Conservation (phyloP, 2,888 invertebrate genomes). For the Iphiclides podalirius region DNA sequence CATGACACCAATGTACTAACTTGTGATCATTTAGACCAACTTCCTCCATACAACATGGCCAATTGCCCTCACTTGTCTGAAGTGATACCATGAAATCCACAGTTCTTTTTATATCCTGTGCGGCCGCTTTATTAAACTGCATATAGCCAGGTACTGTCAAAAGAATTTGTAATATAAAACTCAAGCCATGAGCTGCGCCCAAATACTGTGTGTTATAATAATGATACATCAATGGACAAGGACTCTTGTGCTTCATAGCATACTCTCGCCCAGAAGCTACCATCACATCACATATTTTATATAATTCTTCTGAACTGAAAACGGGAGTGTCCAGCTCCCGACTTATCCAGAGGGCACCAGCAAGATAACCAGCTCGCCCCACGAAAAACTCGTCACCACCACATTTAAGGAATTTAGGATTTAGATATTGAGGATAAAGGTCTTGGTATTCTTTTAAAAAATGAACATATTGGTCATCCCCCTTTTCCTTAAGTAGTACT, state of each 20-base stretch:
- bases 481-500: conserved; percentile 77
- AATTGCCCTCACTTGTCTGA: conserved; percentile 87
- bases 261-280: conserved; percentile 86
- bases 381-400: conserved; percentile 93
- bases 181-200: conserved; percentile 82
- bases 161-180: conserved; percentile 80
- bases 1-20: conserved; percentile 95
- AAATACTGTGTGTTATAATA: conserved; percentile 87
- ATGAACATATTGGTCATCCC: conserved; percentile 55
- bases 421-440: conserved; percentile 53
- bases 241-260: conserved; percentile 77
- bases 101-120: conserved; percentile 80
- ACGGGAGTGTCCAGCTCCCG: conserved; percentile 72
- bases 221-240: conserved; percentile 87
- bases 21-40: conserved; percentile 81
- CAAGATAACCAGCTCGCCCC: conserved; percentile 90
- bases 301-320: conserved; percentile 68
- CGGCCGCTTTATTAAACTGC: conserved; percentile 71
- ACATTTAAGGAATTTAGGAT: conserved; percentile 78
- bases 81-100: conserved; percentile 84
- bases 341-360: conserved; percentile 87
- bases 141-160: conserved; percentile 75
- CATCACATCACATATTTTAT: conserved; percentile 84
- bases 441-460: conserved; percentile 60
- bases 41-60: conserved; percentile 88